Base-by-base conservation (phyloP, 2,888 invertebrate species). In the Apodemia zela region DNA sequence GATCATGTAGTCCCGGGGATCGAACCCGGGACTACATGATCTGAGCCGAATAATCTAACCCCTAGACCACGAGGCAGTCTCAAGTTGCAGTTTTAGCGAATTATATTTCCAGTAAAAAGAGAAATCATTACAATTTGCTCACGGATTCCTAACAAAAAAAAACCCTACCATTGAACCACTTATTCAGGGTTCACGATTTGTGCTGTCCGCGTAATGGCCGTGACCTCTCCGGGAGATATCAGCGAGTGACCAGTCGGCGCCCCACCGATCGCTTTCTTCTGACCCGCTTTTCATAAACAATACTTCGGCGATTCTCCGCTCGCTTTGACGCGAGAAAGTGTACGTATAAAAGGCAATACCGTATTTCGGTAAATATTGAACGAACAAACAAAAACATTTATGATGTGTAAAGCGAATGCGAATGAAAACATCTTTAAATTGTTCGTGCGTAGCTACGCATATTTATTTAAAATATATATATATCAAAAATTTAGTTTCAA, bases 221-320 rank as follows among this genome's bases (percentile, higher is more conserved):
- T 89, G 89, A 89, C 90, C 90, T 85, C 83, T 84, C 77, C 86
- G 78, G 81, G 85, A 85, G 89, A 87, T 87, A 86, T 82, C 82
- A 79, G 77, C 78, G 78, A 84, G 74, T 85, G 87, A 84, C 87
- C 86, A 79, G 76, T 75, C 78, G 72, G 64, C 69, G 68, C 80
- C 81, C 81, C 81, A 81, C 81, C 85, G 75, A 79, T 82, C 81
- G 87, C 89, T 91, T 89, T 91, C 90, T 87, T 89, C 80, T 91
- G 90, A 89, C 90, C 90, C 86, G 84, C 89, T 91, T 90, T 89
- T 89, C 86, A 81, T 83, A 87, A 89, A 90, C 90, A 90, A 90
- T 90, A 90, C 89, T 86, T 81, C 80, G 83, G 78, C 83, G 81
- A 73, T 78, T 78, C 75, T 73, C 76, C 77, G 79, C 71, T 80